Base-by-base conservation (phyloP, 2,888 invertebrate species). In the Eupithecia vulgata region DNA sequence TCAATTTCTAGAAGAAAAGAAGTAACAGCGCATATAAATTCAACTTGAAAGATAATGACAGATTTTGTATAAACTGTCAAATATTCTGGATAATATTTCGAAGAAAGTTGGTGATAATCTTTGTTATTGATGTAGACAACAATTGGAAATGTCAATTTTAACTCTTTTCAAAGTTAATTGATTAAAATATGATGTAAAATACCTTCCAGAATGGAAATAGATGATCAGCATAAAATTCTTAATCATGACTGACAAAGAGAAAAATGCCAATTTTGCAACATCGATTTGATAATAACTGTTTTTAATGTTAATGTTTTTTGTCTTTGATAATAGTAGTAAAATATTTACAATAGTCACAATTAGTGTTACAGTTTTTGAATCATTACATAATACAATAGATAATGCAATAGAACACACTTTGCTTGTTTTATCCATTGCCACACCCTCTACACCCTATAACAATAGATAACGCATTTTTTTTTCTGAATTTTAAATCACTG, bases 291-390 rank as follows among this genome's bases (percentile, higher is more conserved):
- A 70, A 71, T 79, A 64, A 74, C 77, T 73, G 74, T 78, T 76
- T 42, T 78, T 73, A 69, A 64, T 74, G 45, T 72, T 75, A 75
- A 76, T 65, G 69, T 73, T 74, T 35, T 80, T 78, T 76, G 76
- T 78, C 77, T 77, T 74, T 78, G 45, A 76, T 78, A 77, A 57
- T 74, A 76, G 76, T 78, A 73, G 76, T 74, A 76, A 74, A 21
- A 78, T 75, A 75, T 76, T 78, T 75, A 78, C 77, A 79, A 76
- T 81, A 81, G 77, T 68, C 74, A 76, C 77, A 75, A 62, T 77
- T 79, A 79, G 76, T 68, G 64, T 76, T 76, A 77, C 75, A 78
- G 70, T 78, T 81, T 79, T 79, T 78, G 62, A 81, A 75, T 78
- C 73, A 74, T 76, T 78, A 77, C 76, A 77, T 79, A 73, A 57